phyloP scores from a whole-genome alignment of 2,888 invertebrate species.

The Meteorus colon region DNA sequence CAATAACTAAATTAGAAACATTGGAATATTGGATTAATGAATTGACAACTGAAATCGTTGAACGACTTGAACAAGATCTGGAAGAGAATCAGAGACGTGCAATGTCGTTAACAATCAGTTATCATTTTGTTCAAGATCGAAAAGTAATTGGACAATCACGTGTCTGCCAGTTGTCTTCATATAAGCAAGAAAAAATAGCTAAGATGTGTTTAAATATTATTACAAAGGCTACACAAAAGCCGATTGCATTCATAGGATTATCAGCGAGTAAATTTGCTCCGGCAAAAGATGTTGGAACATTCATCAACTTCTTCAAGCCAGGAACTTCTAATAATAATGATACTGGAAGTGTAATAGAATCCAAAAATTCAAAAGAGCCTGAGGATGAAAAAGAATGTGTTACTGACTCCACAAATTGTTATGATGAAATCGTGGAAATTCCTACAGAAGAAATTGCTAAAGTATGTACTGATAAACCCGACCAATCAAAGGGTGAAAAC shows the following conservation, averaged over 20 bases:
- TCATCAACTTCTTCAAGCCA: conserved; percentile 66
- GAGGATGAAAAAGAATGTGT: background rate
- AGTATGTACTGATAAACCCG: conserved; percentile 45
- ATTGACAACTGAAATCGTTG: conserved; percentile 88
- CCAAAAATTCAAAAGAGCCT: background rate
- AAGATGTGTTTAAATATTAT: conserved; percentile 81
- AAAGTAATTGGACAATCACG: conserved; percentile 75
- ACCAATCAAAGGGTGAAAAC: conserved; percentile 42
- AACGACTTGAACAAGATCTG: conserved; percentile 86
- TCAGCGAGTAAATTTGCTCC: conserved; percentile 74
- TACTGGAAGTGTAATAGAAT: background rate
- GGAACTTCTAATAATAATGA: conserved; percentile 60
- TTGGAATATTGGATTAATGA: conserved; percentile 85
- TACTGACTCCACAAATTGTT: background rate
- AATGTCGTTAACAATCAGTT: conserved; percentile 85
- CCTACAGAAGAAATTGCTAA: conserved; percentile 61
- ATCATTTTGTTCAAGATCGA: conserved; percentile 65
- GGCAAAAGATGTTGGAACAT: conserved; percentile 62
- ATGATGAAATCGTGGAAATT: background rate
- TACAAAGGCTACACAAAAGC: conserved; percentile 76
- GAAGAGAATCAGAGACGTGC: conserved; percentile 88
- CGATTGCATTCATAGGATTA: conserved; percentile 74
- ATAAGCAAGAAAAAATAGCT: conserved; percentile 80
- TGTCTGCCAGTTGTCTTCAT: conserved; percentile 77
- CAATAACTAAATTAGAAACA: conserved; percentile 80